Base-by-base conservation (phyloP, 1,140 invertebrate species). In the Linepithema humile region DNA sequence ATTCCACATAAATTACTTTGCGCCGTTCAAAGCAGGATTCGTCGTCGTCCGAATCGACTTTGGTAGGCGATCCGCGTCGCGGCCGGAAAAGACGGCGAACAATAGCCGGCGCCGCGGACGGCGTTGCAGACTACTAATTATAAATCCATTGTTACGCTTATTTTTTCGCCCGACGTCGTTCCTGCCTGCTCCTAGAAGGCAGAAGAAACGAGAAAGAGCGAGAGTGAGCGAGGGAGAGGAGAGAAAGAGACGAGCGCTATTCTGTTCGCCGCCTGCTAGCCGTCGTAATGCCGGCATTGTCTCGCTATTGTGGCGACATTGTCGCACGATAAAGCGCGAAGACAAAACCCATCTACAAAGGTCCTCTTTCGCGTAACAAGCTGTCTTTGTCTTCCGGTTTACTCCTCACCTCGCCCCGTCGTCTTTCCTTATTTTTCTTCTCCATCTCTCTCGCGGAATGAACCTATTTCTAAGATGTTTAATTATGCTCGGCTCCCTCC, bases 321-420 rank as follows among this genome's bases (percentile, higher is more conserved):
- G 91, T 92, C 87, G 90, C 91, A 89, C 89, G 90, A 92, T 92
- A 92, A 92, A 91, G 89, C 88, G 90, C 86, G 77, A 91, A 90
- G 89, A 92, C 91, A 92, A 92, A 88, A 80, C 87, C 82, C 85
- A 85, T 85, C 85, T 59, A 87, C 91, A 89, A 91, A 92, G 91
- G 90, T 91, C 87, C 85, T 88, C 85, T 73, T 89, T 89, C 75
- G 78, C 88, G 84, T 91, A 92, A 92, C 90, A 87, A 90, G 87
- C 85, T 84, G 85, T 88, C 84, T 86, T 88, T 85, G 88, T 89
- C 84, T 90, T 91, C 77, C 62, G 84, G 70, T 75, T 64, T 83
- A 74, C 70, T 64, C 83, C 70, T 23, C 15, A 17, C 38, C 29
- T 38, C 48, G 29, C 20, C 23, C 9, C 48, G 12, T 4, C 48